A percentile compares a stretch with the other conserved stretches of the same genome.
These are phyloP conservation scores for Calephelis virginiensis DNA, from an alignment of 1,140 invertebrate genomes.

Conservation along the genomic window DNA sequence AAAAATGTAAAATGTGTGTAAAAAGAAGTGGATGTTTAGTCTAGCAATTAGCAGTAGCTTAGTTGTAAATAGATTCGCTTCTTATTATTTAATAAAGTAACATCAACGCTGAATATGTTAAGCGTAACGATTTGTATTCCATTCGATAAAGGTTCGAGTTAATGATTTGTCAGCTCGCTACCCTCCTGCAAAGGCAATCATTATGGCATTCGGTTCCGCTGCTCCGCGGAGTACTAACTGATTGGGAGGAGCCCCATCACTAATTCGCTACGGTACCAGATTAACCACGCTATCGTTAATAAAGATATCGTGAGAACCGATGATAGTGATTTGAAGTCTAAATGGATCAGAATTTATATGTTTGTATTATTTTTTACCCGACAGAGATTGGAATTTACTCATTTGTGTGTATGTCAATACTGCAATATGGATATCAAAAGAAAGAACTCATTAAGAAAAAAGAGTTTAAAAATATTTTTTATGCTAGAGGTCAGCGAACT, in stretches of 20 bases:
- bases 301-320: slow-evolving; percentile 40
- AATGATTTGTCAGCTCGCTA: slow-evolving; percentile 16
- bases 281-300: slow-evolving; percentile 38
- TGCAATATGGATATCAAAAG: not conserved
- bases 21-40: too few species aligned
- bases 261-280: slow-evolving; percentile 48
- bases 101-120: not conserved
- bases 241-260: slow-evolving; percentile 46
- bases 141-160: slow-evolving; percentile 1
- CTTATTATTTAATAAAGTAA: too few species aligned
- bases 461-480: too few species aligned
- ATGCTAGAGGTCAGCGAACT: too few species aligned
- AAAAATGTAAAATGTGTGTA: too few species aligned
- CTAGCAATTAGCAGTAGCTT: too few species aligned
- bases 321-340: slow-evolving; percentile 17
- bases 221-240: slow-evolving; percentile 43
- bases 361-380: too few species aligned
- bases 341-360: not conserved
- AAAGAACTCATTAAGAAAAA: slow-evolving; percentile 13
- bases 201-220: slow-evolving; percentile 52
- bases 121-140: not conserved
- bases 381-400: too few species aligned
- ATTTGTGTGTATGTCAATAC: too few species aligned
- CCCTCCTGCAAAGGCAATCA: slow-evolving; percentile 42
- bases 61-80: too few species aligned